These are phyloP conservation scores for Umimayanthus chanpuru DNA, from an alignment of 92 coral and sea anemone genomes.

Conservation along the genomic window DNA sequence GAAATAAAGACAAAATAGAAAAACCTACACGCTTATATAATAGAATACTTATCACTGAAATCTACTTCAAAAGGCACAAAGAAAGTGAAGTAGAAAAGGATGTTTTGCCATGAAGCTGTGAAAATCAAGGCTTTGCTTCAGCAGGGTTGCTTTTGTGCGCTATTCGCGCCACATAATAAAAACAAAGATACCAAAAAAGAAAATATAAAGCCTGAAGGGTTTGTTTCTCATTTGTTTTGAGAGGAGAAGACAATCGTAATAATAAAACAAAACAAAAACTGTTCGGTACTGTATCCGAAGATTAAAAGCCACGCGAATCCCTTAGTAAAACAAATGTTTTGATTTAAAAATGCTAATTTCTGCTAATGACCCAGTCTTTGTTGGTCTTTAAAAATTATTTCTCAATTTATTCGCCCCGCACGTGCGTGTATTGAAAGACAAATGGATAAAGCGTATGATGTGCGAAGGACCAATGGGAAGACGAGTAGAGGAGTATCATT, in stretches of 20 bases:
- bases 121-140: conserved; percentile 26
- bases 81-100: conserved; percentile 6
- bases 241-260: background rate
- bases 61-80: conserved; percentile 2
- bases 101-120: conserved; percentile 6
- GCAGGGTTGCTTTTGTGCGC: conserved; percentile 24
- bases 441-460: conserved; percentile 34
- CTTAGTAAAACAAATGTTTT: conserved; percentile 61
- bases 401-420: conserved; percentile 45
- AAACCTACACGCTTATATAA: background rate
- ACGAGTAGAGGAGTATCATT: conserved; percentile 38
- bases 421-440: conserved; percentile 40
- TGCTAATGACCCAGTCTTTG: conserved; percentile 55
- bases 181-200: conserved; percentile 7
- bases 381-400: conserved; percentile 53
- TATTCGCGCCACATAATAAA: background rate
- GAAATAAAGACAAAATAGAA: background rate
- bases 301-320: conserved; percentile 29
- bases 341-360: conserved; percentile 68
- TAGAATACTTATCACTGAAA: conserved; percentile 4
- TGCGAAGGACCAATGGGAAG: conserved; percentile 48
- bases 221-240: conserved; percentile 20
- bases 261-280: background rate
- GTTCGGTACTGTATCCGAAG: conserved; percentile 26
- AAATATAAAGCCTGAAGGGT: background rate